A percentile compares a stretch with the other conserved stretches of the same genome.
phyloP scores from a whole-genome alignment of 2,888 invertebrate species.

The Lordiphosa andalusiaca region DNA sequence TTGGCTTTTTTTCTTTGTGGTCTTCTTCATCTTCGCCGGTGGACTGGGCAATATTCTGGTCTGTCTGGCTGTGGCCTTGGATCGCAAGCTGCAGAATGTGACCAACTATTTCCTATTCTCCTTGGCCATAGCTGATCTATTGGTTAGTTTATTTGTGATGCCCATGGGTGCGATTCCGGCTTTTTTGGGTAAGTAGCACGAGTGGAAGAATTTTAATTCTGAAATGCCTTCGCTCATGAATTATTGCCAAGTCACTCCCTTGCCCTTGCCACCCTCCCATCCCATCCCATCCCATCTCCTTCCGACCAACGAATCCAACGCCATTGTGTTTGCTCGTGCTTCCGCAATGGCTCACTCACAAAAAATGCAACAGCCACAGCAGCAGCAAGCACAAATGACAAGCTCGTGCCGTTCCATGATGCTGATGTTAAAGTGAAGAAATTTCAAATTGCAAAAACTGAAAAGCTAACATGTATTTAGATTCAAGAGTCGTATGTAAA shows the following conservation, averaged over 20 bases:
- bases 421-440: not conserved
- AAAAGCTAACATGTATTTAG: too few relatives aligned
- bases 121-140: slow-evolving; percentile 94
- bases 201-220: not conserved
- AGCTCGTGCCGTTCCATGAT: slow-evolving; percentile 18
- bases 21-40: slow-evolving; percentile 92
- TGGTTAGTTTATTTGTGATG: slow-evolving; percentile 97
- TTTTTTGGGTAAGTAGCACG: slow-evolving; percentile 89
- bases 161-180: slow-evolving; percentile 96
- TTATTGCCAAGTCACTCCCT: slow-evolving; percentile 39
- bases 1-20: slow-evolving; percentile 92
- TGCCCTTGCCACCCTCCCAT: slow-evolving; percentile 11
- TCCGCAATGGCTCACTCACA: slow-evolving; percentile 25
- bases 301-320: not conserved
- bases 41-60: slow-evolving; percentile 95
- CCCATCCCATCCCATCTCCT: slow-evolving; percentile 9
- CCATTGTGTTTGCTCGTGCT: slow-evolving; percentile 29
- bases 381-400: slow-evolving; percentile 23
- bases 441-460: too few relatives aligned
- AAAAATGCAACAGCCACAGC: slow-evolving; percentile 8
- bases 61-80: slow-evolving; percentile 94
- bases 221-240: slow-evolving; percentile 40
- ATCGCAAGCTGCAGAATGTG: slow-evolving; percentile 94
- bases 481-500: too few relatives aligned
- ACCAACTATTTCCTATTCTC: slow-evolving; percentile 97